Evolutionary conservation across 1,140 invertebrate species (phyloP), one percentile per base, ranked within the genome.

Genomic region (Phthorimaea operculella): DNA sequence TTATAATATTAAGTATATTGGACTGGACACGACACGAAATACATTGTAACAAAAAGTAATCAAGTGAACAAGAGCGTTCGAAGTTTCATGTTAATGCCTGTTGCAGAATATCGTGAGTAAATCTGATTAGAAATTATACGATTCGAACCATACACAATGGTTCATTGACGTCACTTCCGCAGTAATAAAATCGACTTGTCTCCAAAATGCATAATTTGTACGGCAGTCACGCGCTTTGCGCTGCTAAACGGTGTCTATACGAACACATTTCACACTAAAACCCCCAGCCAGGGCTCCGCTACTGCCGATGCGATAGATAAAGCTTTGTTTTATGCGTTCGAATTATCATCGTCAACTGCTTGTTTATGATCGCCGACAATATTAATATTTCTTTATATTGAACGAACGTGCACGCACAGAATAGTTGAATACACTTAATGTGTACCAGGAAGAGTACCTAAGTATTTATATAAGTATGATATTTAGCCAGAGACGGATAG

Each of bases 201-300:
- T 75, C 73, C 72, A 68, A 83, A 84, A 84, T 76, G 79, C 75
- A 82, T 83, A 80, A 84, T 84, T 81, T 76, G 81, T 84, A 82
- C 64, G 62, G 66, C 68, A 79, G 81, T 81, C 81, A 82, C 79
- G 79, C 77, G 76, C 67, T 70, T 73, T 75, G 76, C 67, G 71
- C 71, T 78, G 76, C 79, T 84, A 84, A 84, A 84, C 70, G 79
- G 77, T 84, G 78, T 81, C 75, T 73, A 69, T 69, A 65, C 70
- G 70, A 80, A 83, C 79, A 83, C 80, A 80, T 82, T 83, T 81
- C 76, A 84, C 79, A 81, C 77, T 82, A 70, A 79, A 76, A 69
- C 73, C 72, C 68, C 66, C 63, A 55, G 66, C 66, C 63, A 55
- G 66, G 74, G 64, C 71, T 68, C 68, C 52, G 56, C n/a, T n/a